phyloP scores from a whole-genome alignment of 30 jellyfish, hydroid and myxozoan species.

The Hydractinia echinata region DNA sequence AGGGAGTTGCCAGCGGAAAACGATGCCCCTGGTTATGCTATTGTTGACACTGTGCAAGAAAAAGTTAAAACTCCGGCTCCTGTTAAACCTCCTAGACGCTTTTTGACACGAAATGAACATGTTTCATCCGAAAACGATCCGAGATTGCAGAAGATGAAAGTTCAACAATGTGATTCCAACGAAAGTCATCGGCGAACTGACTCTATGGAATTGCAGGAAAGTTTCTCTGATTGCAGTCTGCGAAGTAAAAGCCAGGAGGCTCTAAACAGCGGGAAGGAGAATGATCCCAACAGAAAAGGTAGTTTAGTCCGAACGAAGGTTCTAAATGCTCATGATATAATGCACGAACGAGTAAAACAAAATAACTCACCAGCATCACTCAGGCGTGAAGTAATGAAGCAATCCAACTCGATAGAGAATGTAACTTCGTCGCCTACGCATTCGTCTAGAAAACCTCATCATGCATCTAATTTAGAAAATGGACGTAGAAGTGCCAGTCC shows the following conservation, averaged over 20 bases:
- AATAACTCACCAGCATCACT: constrained; percentile 32
- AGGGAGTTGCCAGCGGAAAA: constrained; percentile 9
- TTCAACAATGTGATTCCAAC: constrained; percentile 11
- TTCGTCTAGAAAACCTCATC: not conserved
- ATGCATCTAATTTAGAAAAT: not conserved
- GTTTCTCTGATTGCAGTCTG: constrained; percentile 8
- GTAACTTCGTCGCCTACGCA: not conserved
- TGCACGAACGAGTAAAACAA: constrained; percentile 42
- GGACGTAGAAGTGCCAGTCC: constrained; percentile 3
- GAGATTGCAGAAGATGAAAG: constrained; percentile 4
- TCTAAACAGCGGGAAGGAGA: constrained; percentile 15
- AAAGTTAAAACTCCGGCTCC: not conserved
- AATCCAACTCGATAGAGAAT: constrained; percentile 2
- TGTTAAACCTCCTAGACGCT: not conserved
- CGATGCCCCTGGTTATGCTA: constrained; percentile 11
- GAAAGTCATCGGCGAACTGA: constrained; percentile 40
- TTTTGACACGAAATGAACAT: constrained; percentile 11
- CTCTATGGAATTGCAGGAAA: constrained; percentile 30
- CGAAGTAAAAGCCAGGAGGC: constrained; percentile 38
- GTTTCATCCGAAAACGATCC: constrained; percentile 11
- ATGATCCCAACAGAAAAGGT: constrained; percentile 32
- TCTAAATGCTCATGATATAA: constrained; percentile 71
- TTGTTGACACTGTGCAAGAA: not conserved
- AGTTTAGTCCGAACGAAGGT: constrained; percentile 80
- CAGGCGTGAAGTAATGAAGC: not conserved